These are phyloP conservation scores for Girardinichthys multiradiatus DNA, from an alignment of 2,113 vertebrate species.

Conservation along the genomic window DNA sequence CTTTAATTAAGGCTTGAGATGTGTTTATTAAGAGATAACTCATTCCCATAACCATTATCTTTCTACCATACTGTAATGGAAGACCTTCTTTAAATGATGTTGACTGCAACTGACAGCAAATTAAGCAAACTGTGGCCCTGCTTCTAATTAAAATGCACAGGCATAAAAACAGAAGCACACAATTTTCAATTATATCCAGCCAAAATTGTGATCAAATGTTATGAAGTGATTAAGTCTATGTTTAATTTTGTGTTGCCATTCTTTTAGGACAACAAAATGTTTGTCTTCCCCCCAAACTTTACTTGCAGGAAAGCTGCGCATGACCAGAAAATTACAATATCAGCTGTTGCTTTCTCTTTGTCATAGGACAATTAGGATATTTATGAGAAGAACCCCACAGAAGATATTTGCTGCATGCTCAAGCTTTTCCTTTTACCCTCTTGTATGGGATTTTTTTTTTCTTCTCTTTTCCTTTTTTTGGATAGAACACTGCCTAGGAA, in stretches of 20 bases:
- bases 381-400: conserved; percentile 74
- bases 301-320: conserved; percentile 66
- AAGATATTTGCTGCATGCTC: conserved; percentile 69
- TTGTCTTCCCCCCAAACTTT: conserved; percentile 53
- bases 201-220: not conserved
- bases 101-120: conserved; percentile 15
- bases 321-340: conserved; percentile 69
- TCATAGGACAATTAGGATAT: conserved; percentile 81
- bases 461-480: conserved; percentile 71
- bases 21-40: too few relatives aligned
- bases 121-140: not conserved
- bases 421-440: conserved; percentile 64
- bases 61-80: conserved; percentile 4
- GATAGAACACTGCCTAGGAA: conserved; percentile 80
- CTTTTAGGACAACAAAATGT: conserved; percentile 60
- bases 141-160: too few relatives aligned
- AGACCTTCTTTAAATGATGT: conserved; percentile 5
- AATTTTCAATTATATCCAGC: too few relatives aligned
- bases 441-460: conserved; percentile 61
- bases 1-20: too few relatives aligned
- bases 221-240: conserved; percentile 54
- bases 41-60: not conserved
- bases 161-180: too few relatives aligned
- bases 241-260: conserved; percentile 59
- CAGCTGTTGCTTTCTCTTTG: conserved; percentile 60